These are phyloP conservation scores for Silvanus unidentatus DNA, from an alignment of 2,888 invertebrate species.

Conservation along the genomic window DNA sequence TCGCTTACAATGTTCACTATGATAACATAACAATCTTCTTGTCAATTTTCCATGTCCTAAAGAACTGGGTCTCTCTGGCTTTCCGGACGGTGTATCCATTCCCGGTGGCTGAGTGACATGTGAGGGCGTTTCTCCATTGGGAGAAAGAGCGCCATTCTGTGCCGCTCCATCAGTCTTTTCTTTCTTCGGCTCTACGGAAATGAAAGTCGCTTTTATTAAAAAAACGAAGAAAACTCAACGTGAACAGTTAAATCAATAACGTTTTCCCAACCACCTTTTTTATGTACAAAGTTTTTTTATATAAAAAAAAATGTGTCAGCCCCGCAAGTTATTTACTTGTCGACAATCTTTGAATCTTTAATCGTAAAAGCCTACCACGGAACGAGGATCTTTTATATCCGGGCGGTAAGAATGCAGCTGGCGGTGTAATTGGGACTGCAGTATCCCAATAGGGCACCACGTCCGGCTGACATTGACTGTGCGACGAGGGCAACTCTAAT, in stretches of 20 bases:
- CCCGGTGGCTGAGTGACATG: slow-evolving; percentile 37
- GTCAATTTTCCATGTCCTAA: slow-evolving; percentile 68
- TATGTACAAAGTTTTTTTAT: no score
- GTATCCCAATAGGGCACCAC: slow-evolving; percentile 54
- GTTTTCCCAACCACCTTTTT: not conserved
- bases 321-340: no score
- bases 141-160: slow-evolving; percentile 59
- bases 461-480: slow-evolving; percentile 46
- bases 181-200: slow-evolving; percentile 83
- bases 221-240: not conserved
- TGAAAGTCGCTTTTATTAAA: slow-evolving; percentile 1
- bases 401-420: slow-evolving; percentile 60
- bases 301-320: not conserved
- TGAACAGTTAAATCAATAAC: not conserved
- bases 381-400: slow-evolving; percentile 48
- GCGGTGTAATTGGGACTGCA: slow-evolving; percentile 60
- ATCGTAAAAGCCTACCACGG: slow-evolving; percentile 6
- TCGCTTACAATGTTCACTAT: slow-evolving; percentile 66
- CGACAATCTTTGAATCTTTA: not conserved
- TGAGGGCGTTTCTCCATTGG: slow-evolving; percentile 49
- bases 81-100: slow-evolving; percentile 31
- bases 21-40: slow-evolving; percentile 73
- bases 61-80: slow-evolving; percentile 76
- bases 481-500: slow-evolving; percentile 36
- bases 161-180: slow-evolving; percentile 72